These are phyloP conservation scores for Rotaria sp. DNA, from an alignment of 2,888 invertebrate species.

Conservation along the genomic window DNA sequence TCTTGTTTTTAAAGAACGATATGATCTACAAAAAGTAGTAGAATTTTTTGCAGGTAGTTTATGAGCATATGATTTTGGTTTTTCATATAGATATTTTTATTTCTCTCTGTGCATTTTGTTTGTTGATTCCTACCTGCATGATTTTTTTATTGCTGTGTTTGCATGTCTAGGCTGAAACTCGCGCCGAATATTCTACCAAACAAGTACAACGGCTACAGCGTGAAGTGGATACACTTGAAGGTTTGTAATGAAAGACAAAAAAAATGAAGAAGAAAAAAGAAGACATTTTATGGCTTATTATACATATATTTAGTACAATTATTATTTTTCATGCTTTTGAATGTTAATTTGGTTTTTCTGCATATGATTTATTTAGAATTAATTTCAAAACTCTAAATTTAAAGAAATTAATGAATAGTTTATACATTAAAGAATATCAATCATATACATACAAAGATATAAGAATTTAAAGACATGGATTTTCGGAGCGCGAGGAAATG, in stretches of 20 bases:
- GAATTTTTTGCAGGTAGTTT: constrained; percentile 95
- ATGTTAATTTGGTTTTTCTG: background rate
- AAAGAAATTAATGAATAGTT: no score
- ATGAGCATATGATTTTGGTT: background rate
- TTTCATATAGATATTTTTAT: background rate
- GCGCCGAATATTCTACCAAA: constrained; percentile 99
- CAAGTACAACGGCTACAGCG: constrained; percentile 99
- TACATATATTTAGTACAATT: background rate
- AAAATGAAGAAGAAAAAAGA: background rate
- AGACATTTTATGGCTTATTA: background rate
- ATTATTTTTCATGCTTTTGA: background rate
- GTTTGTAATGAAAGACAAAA: constrained; percentile 52
- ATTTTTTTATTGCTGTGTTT: background rate
- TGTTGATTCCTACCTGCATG: background rate
- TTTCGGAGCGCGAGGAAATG: no score
- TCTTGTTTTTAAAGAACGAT: constrained; percentile 99
- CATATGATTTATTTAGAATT: background rate
- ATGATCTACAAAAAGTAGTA: constrained; percentile 99
- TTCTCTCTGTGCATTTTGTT: background rate
- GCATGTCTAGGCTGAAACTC: constrained; percentile 83
- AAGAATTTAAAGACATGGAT: no score
- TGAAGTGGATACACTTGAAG: constrained; percentile 99
- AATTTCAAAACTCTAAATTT: background rate
- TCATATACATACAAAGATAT: no score
- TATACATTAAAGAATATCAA: no score